Evolutionary conservation across 2,113 vertebrate genomes (phyloP).

Genomic region (Ailurus styani): DNA sequence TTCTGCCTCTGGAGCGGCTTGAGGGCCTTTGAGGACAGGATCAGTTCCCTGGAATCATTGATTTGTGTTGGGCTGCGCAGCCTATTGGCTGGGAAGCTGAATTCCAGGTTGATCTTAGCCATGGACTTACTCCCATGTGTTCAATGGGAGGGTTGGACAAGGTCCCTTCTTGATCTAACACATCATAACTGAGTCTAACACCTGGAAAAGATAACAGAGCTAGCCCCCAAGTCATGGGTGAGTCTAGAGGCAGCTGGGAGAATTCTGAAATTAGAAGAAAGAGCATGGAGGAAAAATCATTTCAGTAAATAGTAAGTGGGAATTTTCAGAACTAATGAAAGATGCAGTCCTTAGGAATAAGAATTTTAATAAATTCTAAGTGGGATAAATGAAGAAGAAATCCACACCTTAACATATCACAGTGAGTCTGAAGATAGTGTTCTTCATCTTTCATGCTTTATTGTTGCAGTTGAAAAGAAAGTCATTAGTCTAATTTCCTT

Average conservation of each 20-base stretch:
- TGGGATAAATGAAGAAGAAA: not conserved
- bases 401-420: not conserved
- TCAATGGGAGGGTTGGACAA: not conserved
- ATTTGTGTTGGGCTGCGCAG: not conserved
- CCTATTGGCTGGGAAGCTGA: not conserved
- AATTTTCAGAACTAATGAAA: not conserved
- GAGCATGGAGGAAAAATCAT: not conserved
- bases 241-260: not conserved
- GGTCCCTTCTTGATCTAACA: not conserved
- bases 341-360: not conserved
- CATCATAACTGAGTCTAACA: not conserved
- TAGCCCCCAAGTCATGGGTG: not conserved
- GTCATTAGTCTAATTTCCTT: not conserved
- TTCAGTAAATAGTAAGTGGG: not conserved
- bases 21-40: not conserved
- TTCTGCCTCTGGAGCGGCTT: not conserved
- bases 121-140: not conserved
- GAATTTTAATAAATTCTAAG: not conserved
- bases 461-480: not conserved
- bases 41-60: not conserved
- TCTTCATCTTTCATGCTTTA: not conserved
- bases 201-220: not conserved
- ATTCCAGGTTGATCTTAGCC: not conserved
- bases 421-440: not conserved
- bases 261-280: not conserved